Evolutionary conservation across 2,113 vertebrate species (phyloP).

Genomic region (Setophaga coronata): DNA sequence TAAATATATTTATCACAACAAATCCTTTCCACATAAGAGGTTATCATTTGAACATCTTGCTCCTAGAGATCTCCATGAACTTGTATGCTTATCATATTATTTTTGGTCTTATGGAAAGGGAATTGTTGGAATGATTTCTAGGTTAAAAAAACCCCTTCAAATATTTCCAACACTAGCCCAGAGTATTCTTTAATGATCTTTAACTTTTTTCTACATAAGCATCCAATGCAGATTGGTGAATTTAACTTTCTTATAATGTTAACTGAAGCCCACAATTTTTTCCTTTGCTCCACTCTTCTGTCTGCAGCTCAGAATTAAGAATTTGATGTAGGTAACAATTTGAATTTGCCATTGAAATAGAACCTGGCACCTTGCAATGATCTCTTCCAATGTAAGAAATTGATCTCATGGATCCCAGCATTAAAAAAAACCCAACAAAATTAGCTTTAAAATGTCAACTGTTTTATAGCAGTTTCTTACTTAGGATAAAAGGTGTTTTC

Average conservation of each 20-base stretch:
- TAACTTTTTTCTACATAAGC: neutral
- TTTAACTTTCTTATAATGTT: neutral
- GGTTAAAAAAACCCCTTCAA: accelerated
- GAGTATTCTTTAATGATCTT: neutral
- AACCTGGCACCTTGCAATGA: neutral
- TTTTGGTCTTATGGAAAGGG: neutral
- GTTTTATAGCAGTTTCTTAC: neutral
- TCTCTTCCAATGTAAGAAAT: neutral
- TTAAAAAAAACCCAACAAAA: neutral
- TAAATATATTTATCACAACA: neutral
- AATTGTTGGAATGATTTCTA: neutral
- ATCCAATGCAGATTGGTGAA: neutral
- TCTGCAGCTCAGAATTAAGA: neutral
- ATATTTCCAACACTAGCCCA: neutral
- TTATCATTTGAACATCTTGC: neutral
- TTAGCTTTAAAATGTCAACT: neutral
- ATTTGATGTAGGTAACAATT: neutral
- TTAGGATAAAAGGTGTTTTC: neutral
- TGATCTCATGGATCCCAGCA: neutral
- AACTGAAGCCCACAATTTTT: neutral
- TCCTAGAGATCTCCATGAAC: neutral
- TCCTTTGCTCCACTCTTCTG: neutral
- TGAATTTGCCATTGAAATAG: neutral
- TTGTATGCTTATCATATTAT: neutral
- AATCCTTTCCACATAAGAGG: neutral